phyloP scores from a whole-genome alignment of 2,888 invertebrate genomes.

The Eulithis prunata region DNA sequence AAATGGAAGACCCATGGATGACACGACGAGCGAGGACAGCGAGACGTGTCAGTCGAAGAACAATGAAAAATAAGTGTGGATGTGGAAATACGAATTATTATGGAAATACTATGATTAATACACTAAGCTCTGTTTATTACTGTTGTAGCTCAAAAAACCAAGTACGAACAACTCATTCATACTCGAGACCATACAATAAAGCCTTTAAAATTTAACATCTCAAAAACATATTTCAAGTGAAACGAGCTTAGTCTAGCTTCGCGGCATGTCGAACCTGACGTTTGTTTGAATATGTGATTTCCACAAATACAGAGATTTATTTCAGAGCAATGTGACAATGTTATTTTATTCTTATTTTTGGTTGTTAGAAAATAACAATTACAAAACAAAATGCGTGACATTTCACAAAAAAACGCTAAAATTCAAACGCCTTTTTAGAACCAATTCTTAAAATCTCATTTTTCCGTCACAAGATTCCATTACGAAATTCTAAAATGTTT shows the following conservation, averaged over 20 bases:
- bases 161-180: background rate
- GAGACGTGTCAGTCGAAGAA: too few species aligned
- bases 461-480: constrained; percentile 28
- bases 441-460: constrained; percentile 19
- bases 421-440: constrained; percentile 4
- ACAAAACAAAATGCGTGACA: background rate
- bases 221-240: constrained; percentile 26
- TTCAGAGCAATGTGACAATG: constrained; percentile 48
- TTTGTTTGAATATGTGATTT: constrained; percentile 75
- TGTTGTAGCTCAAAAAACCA: too few species aligned
- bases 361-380: background rate
- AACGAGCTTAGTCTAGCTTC: constrained; percentile 59
- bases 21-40: too few species aligned
- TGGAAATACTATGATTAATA: too few species aligned
- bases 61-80: too few species aligned
- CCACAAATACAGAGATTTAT: constrained; percentile 57
- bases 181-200: background rate
- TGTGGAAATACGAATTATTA: too few species aligned
- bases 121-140: too few species aligned
- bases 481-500: constrained; percentile 33
- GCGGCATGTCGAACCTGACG: constrained; percentile 60
- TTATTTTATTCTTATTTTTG: constrained; percentile 45
- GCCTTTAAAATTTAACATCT: constrained; percentile 14
- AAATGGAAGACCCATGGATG: too few species aligned
- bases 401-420: constrained; percentile 2